Percentiles rank a stretch among this genome's conserved stretches.
phyloP scores from a whole-genome alignment of 2,888 invertebrate genomes.

The Spicauda simplicius region DNA sequence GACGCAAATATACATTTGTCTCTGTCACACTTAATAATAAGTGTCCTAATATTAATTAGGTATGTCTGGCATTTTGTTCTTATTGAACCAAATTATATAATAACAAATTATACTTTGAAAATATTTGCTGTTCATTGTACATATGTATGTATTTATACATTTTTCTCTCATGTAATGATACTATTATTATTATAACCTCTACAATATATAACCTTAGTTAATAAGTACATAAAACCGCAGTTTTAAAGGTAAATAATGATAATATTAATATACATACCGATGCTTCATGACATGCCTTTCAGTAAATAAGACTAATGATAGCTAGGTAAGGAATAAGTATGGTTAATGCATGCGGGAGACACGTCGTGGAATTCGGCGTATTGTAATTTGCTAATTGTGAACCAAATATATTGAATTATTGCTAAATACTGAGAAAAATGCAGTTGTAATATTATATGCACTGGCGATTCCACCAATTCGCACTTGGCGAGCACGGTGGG shows the following conservation, averaged over 20 bases:
- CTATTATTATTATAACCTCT: not conserved
- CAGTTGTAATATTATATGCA: not conserved
- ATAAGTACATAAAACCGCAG: constrained; percentile 10
- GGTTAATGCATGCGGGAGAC: constrained; percentile 9
- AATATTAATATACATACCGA: constrained; percentile 32
- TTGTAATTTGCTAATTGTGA: too few species aligned
- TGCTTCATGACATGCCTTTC: constrained; percentile 63
- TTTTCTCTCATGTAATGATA: not conserved
- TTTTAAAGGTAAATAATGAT: constrained; percentile 28
- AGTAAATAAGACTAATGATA: constrained; percentile 41
- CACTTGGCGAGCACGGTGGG: too few species aligned
- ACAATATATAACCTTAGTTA: not conserved
- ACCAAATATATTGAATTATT: too few species aligned
- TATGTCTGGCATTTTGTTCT: too few species aligned
- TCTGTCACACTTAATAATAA: too few species aligned
- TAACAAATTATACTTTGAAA: too few species aligned
- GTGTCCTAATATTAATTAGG: too few species aligned
- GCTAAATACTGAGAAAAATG: too few species aligned
- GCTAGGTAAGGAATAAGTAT: constrained; percentile 22
- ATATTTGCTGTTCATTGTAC: not conserved
- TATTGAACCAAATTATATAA: too few species aligned
- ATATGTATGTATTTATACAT: not conserved
- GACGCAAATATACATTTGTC: too few species aligned
- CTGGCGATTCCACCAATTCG: too few species aligned
- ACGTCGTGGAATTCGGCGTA: not conserved